Evolutionary conservation across 2,888 invertebrate species (phyloP).

Genomic region (Hydrotaea diabolus): DNA sequence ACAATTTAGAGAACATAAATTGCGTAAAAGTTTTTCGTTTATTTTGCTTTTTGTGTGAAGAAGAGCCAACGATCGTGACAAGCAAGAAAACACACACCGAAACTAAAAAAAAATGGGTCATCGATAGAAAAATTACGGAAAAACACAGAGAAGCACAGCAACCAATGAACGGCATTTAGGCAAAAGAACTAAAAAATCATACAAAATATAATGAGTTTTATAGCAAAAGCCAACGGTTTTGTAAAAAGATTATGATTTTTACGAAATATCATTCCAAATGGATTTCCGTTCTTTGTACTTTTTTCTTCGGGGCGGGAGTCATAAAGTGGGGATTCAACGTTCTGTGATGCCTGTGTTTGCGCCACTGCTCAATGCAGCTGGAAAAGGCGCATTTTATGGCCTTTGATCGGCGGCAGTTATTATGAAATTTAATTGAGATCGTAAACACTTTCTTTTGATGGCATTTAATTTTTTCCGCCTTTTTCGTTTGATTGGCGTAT

Average conservation of each 20-base stretch:
- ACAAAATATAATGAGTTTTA: constrained; percentile 2
- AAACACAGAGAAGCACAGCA: background rate
- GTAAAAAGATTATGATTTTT: background rate
- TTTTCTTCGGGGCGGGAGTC: background rate
- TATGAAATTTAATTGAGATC: constrained; percentile 51
- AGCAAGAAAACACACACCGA: background rate
- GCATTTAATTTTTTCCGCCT: background rate
- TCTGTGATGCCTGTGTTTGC: background rate
- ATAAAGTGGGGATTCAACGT: background rate
- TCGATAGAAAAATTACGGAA: constrained; percentile 26
- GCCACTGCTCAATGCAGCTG: background rate
- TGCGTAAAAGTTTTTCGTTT: constrained; percentile 48
- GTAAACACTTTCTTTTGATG: constrained; percentile 38
- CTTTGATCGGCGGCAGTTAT: background rate
- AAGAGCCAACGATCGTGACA: constrained; percentile 5
- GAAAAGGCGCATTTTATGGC: constrained; percentile 8
- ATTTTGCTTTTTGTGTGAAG: background rate
- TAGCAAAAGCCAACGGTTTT: background rate
- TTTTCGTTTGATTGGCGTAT: background rate
- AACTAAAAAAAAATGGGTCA: constrained; percentile 28
- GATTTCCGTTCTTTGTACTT: constrained; percentile 11
- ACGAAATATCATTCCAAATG: constrained; percentile 4
- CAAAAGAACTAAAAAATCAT: constrained; percentile 12
- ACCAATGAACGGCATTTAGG: constrained; percentile 8
- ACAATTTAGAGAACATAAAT: constrained; percentile 64